Conservation (phyloP, 2,113 vertebrate genomes). For the Lepisosteus osseus region DNA sequence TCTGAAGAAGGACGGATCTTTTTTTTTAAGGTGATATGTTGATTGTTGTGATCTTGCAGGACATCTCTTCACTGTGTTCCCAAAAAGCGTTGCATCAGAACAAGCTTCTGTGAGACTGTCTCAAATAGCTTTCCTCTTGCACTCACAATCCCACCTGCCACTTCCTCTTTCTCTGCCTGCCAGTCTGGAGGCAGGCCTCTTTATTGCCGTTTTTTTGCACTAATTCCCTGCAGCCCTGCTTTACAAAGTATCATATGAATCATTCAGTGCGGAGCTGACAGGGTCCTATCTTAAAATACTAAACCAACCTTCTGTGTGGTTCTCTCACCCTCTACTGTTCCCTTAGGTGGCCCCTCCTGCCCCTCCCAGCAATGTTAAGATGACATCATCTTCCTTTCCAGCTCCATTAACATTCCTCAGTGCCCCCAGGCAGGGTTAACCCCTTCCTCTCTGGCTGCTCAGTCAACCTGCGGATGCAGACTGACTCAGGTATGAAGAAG, state of each 20-base stretch:
- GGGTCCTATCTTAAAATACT: conserved; percentile 12
- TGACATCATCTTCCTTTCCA: conserved; percentile 62
- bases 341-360: conserved; percentile 7
- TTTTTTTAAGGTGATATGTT: too few relatives aligned
- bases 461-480: background rate
- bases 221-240: background rate
- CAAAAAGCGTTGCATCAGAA: too few relatives aligned
- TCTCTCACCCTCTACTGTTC: conserved; percentile 33
- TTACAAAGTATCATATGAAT: background rate
- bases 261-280: background rate
- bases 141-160: background rate
- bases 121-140: too few relatives aligned
- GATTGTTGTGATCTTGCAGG: too few relatives aligned
- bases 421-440: conserved; percentile 65
- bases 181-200: background rate
- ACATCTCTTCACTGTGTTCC: too few relatives aligned
- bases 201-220: background rate
- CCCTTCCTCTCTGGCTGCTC: conserved; percentile 51
- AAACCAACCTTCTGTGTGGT: conserved; percentile 26
- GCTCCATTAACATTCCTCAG: conserved; percentile 55
- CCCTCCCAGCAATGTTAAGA: conserved; percentile 36
- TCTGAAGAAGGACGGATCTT: too few relatives aligned
- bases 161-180: background rate
- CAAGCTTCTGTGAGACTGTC: too few relatives aligned
- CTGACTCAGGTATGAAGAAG: too few relatives aligned